phyloP scores from a whole-genome alignment of 1,140 invertebrate species.

The Caenorhabditis briggsae region DNA sequence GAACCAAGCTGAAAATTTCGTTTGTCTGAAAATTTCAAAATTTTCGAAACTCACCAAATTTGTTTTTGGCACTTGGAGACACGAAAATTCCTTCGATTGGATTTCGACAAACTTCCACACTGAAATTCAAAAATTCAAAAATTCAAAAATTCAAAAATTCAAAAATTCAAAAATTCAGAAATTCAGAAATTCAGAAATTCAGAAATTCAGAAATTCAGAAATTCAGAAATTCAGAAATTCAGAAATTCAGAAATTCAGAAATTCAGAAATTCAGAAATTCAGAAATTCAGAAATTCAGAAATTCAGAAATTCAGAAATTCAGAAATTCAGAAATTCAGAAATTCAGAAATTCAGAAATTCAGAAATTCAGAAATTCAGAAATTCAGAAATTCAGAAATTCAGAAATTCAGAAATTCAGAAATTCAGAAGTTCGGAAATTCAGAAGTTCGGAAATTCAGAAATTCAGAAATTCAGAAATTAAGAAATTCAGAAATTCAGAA shows the following conservation, averaged over 20 bases:
- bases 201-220: too few relatives aligned
- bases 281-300: neutral
- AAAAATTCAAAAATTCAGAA: neutral
- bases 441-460: too few relatives aligned
- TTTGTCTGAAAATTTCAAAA: neutral
- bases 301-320: neutral
- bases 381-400: too few relatives aligned
- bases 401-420: too few relatives aligned
- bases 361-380: neutral
- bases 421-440: too few relatives aligned
- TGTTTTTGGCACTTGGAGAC: constrained; percentile 23
- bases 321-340: neutral
- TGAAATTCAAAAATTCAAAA: too few relatives aligned
- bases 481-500: too few relatives aligned
- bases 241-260: neutral
- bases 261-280: neutral
- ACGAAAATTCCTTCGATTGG: constrained; percentile 33
- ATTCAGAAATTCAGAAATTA: too few relatives aligned
- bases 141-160: too few relatives aligned
- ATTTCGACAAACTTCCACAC: constrained; percentile 11
- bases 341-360: neutral
- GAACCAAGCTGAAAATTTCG: constrained; percentile 23
- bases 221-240: neutral
- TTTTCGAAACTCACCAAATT: neutral
- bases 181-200: neutral